Base-by-base conservation (phyloP, 2,113 vertebrate genomes). In the Scopus umbretta region DNA sequence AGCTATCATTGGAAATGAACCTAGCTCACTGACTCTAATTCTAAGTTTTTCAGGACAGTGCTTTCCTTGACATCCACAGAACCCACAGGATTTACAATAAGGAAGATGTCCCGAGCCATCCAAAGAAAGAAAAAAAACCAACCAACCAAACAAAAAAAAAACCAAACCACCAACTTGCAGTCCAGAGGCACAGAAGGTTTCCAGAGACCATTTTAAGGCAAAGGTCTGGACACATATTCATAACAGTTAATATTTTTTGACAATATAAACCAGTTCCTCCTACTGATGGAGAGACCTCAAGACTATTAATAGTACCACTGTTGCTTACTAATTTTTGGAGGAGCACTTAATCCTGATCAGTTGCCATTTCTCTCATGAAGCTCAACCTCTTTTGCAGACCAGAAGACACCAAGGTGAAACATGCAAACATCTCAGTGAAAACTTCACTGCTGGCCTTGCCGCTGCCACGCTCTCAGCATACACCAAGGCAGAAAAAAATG, bases 291-390 rank as follows among this genome's bases (percentile, higher is more conserved):
- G 75, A 91, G 70, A 78, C 34, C n/a, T 63, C 40, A 29, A 40
- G 49, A 76, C 12, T 85, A 71, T 73, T 94, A 96, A 80, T 74
- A 74, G 65, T 36, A 62, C 74, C 22, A 67, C 45, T 52, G 58
- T 7, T 78, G n/a, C 96, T 91, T 88, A 59, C 34, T 89, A 61
- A 42, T 68, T 95, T 92, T 95, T 52, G 85, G n/a, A 96, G 29
- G 16, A 94, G 49, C 84, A 67, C 42, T 85, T 91, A 68, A 90
- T 92, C 80, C 93, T 86, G 62, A 92, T 79, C 63, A 92, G 68
- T 75, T 94, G 85, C 58, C 63, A 80, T 78, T 96, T 92, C 52
- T 83, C 81, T 59, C 40, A 85, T 49, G 67, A 94, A 96, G 88
- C 63, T 42, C 80, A 75, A 76, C 15, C 43, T 50, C 80, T 86